Conservation (phyloP, 2,113 vertebrate genomes). For the Vulpes vulpes region DNA sequence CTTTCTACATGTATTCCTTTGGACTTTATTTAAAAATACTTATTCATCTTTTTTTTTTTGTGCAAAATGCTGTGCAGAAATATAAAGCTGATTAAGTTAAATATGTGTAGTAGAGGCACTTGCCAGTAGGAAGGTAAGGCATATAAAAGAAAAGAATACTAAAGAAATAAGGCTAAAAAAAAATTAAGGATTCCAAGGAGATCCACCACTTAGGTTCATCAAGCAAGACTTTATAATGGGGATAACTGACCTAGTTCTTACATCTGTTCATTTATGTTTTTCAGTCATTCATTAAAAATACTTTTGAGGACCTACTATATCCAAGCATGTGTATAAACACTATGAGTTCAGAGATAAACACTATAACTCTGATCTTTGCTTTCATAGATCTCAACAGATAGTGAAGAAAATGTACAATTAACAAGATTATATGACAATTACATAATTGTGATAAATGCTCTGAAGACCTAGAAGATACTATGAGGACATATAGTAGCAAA, state of each 20-base stretch:
- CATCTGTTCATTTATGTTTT: not conserved
- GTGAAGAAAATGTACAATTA: not conserved
- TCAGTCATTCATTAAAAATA: slow-evolving; percentile 27
- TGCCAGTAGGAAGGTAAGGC: not conserved
- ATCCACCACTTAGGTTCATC: not conserved
- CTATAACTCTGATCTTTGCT: not conserved
- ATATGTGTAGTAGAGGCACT: not conserved
- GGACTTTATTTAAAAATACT: slow-evolving; percentile 42
- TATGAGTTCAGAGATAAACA: not conserved
- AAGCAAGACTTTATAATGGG: not conserved
- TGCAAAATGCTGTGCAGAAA: not conserved
- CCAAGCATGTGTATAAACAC: not conserved
- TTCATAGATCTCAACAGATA: not conserved
- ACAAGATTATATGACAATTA: not conserved
- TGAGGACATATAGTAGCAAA: not conserved
- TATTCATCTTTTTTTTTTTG: slow-evolving; percentile 3
- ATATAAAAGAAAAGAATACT: not conserved
- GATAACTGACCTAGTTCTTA: not conserved
- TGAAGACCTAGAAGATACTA: not conserved
- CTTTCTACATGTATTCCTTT: not conserved
- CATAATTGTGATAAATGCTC: not conserved
- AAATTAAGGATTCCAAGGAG: not conserved
- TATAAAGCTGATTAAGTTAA: not conserved
- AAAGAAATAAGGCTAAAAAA: not conserved
- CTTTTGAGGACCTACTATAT: not conserved